Base-by-base conservation (phyloP, 2,797 vertebrate species). In the Centroberyx gerrardi region DNA sequence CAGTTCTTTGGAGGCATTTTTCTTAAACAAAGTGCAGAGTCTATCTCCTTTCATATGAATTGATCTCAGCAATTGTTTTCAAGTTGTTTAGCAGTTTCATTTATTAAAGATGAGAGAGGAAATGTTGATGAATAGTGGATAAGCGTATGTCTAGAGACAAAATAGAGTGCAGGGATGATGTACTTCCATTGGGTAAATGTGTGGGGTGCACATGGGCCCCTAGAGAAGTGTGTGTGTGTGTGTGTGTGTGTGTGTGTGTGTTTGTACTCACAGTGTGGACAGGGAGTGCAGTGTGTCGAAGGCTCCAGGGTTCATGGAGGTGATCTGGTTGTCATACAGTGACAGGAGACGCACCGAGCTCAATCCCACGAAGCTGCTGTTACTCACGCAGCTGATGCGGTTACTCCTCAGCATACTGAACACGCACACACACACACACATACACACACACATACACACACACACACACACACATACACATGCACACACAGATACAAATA, bases 301-400 rank as follows among this genome's bases (percentile, higher is more conserved):
- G 66, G 98, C 97, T 33, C 97, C 98, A 0, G 97, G 97, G 48
- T 96, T 95, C 90, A 99, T 95, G 0, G 97, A 98, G 76, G 97
- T 98, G 88, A 99, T 98, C 89, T 97, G 97, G 93, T 99, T 99
- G 92, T 99, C 98, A 5, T 99, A 99, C 52, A 99, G 95, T 0
- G 98, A 99, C 68, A 99, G 96, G 75, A 99, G 91, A 40, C 98
- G 97, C 12, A 99, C 98, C 0, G 98, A 99, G 80, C 97, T 97
- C 85, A 99, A 90, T 8, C 98, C 98, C 0, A 96, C 96, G 67
- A 99, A 99, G 86, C 98, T 99, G 90, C 96, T 96, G 6, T 99
- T 99, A 60, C 96, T 97, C 78, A 99, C 97, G 87, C 98, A 99
- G 94, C 95, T 97, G 90, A 99, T 97, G 4, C 95, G 96, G 92